A percentile compares a stretch with the other conserved stretches of the same genome.
Conservation (phyloP, 2,888 invertebrate species). For the Thecocarcelia acutangulata region DNA sequence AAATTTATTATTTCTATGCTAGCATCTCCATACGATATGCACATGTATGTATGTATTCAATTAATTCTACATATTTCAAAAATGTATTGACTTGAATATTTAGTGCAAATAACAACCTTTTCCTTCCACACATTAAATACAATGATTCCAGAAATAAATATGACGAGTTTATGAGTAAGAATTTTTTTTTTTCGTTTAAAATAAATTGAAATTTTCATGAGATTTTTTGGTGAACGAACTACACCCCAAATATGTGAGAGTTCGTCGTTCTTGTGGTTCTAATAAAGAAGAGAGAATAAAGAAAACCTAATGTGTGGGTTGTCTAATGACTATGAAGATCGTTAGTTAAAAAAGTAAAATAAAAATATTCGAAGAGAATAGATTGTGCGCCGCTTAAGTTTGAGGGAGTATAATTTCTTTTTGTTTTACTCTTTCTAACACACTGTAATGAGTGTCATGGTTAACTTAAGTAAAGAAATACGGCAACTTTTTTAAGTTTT, state of each 20-base stretch:
- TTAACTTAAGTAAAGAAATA: slow-evolving; percentile 67
- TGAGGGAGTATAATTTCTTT: slow-evolving; percentile 44
- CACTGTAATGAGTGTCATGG: slow-evolving; percentile 57
- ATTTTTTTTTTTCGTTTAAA: slow-evolving; percentile 43
- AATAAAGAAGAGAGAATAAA: slow-evolving; percentile 50
- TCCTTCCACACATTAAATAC: background rate
- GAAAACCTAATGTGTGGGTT: slow-evolving; percentile 60
- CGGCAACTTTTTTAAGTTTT: slow-evolving; percentile 63
- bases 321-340: slow-evolving; percentile 58
- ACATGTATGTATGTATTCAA: background rate
- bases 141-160: slow-evolving; percentile 65
- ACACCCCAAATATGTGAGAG: slow-evolving; percentile 63
- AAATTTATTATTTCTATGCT: too few species aligned
- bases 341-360: slow-evolving; percentile 42
- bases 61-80: too few species aligned
- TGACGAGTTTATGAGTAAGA: slow-evolving; percentile 61
- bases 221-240: slow-evolving; percentile 54
- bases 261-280: slow-evolving; percentile 30
- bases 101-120: background rate
- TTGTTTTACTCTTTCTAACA: slow-evolving; percentile 64
- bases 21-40: background rate
- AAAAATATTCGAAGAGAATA: slow-evolving; percentile 30
- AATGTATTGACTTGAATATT: too few species aligned
- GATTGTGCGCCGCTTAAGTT: slow-evolving; percentile 48
- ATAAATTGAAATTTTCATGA: slow-evolving; percentile 53